Evolutionary conservation across 2,113 vertebrate genomes (phyloP).

Genomic region (Callaeas wilsoni): DNA sequence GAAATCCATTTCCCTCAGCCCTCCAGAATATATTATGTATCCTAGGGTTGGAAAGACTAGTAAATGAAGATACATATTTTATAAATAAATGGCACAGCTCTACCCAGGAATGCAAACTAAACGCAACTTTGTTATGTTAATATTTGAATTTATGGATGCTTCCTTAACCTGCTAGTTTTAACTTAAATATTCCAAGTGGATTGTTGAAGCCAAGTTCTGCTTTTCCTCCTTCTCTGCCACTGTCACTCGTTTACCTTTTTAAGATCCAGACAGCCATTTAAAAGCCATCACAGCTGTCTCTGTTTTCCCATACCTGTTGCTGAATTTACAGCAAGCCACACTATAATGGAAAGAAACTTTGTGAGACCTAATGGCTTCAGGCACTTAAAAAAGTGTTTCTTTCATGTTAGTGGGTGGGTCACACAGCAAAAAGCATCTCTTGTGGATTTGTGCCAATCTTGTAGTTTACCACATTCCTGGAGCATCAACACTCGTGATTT

Average conservation of each 20-base stretch:
- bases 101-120: background rate
- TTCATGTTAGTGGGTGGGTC: background rate
- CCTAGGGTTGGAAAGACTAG: background rate
- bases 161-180: background rate
- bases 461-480: background rate
- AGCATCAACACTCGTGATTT: background rate
- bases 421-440: background rate
- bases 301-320: background rate
- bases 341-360: background rate
- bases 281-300: background rate
- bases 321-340: background rate
- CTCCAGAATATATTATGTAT: background rate
- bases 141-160: background rate
- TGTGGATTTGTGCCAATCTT: slow-evolving; percentile 11
- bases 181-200: background rate
- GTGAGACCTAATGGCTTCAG: background rate
- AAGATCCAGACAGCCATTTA: background rate
- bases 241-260: background rate
- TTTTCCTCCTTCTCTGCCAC: background rate
- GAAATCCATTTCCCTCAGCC: slow-evolving; percentile 39
- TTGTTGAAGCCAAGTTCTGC: background rate
- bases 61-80: slow-evolving; percentile 21
- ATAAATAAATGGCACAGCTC: background rate
- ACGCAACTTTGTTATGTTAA: background rate
- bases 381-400: background rate